Evolutionary conservation across 2,797 vertebrate genomes (phyloP), one percentile per base, ranked within the genome.

Genomic region (Phalloptychus januarius): DNA sequence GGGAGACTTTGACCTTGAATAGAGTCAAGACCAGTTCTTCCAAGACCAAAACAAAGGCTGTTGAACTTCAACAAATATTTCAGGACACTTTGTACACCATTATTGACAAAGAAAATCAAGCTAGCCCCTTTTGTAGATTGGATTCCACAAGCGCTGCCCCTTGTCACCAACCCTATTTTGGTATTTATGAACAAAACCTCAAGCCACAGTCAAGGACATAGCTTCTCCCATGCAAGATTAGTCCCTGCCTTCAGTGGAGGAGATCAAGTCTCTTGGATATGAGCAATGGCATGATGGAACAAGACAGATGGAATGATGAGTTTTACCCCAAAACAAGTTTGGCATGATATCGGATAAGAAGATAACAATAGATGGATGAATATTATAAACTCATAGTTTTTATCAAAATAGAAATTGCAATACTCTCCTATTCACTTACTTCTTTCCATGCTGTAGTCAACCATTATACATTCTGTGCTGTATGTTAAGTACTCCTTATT

Each of bases 391-490:
- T 77, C 31, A 38, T 54, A 54, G 56, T 78, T 75, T 78, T 63
- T 80, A 80, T 84, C 63, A 76, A 81, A 72, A 61, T 52, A 46
- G 56, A 74, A 76, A 75, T 83, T 12, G 58, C 72, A 89, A 90
- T 87, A 89, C 88, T 81, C 77, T 79, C 77, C 75, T 45, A 84
- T 48, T 67, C 45, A 78, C 75, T 2, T 18, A 88, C 88, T 83
- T 71, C 42, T 50, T 88, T 86, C 75, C 81, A 70, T 86, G 82
- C 50, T 33, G 23, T 74, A 67, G 67, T 78, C 80, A 94, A 93
- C 82, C 92, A 93, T 94, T 93, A 94, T 93, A 90, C 87, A 95
- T 93, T 13, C n/a, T 56, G n/a, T 93, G 4, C 5, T 56, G n/a
- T 56, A 87, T 92, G 85, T 91, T 90, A 92, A 93, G 83, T 83